A percentile compares a stretch with the other conserved stretches of the same genome.
These are phyloP conservation scores for Cyprinodon diabolis DNA, from an alignment of 2,797 vertebrate species.

Conservation along the genomic window DNA sequence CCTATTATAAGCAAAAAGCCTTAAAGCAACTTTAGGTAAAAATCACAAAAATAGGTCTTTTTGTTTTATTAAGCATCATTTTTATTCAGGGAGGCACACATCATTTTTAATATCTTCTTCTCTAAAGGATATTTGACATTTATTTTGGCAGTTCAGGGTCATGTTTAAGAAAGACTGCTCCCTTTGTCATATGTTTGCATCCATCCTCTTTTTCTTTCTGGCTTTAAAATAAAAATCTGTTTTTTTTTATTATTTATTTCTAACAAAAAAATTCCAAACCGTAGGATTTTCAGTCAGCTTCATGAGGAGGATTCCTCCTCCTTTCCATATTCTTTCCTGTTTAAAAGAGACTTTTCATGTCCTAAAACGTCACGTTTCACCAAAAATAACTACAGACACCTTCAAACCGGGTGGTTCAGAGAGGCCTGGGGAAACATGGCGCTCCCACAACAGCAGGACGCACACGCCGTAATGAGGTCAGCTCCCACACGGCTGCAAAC, in stretches of 20 bases:
- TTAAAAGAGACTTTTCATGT: conserved; percentile 43
- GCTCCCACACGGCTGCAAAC: conserved; percentile 29
- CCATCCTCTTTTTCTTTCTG: not conserved
- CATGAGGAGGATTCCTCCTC: not conserved
- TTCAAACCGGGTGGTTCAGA: conserved; percentile 30
- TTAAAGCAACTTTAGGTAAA: too few relatives aligned
- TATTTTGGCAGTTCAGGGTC: not conserved
- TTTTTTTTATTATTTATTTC: too few relatives aligned
- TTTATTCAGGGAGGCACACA: not conserved
- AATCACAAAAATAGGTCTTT: too few relatives aligned
- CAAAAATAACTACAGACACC: conserved; percentile 56
- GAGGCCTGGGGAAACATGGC: conserved; percentile 33
- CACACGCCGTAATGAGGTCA: conserved; percentile 53
- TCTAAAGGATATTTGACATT: not conserved
- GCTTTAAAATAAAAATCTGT: not conserved
- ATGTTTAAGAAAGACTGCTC: too few relatives aligned
- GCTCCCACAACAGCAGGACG: conserved; percentile 37
- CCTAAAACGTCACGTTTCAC: conserved; percentile 45
- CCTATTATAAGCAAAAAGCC: too few relatives aligned
- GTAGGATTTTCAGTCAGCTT: too few relatives aligned
- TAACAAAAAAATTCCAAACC: too few relatives aligned
- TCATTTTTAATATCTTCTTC: not conserved
- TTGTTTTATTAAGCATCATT: not conserved
- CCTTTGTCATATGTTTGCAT: too few relatives aligned
- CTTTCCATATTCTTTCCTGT: conserved; percentile 4